Base-by-base conservation (phyloP, 2,888 invertebrate genomes). In the Chromoteleia sp. region DNA sequence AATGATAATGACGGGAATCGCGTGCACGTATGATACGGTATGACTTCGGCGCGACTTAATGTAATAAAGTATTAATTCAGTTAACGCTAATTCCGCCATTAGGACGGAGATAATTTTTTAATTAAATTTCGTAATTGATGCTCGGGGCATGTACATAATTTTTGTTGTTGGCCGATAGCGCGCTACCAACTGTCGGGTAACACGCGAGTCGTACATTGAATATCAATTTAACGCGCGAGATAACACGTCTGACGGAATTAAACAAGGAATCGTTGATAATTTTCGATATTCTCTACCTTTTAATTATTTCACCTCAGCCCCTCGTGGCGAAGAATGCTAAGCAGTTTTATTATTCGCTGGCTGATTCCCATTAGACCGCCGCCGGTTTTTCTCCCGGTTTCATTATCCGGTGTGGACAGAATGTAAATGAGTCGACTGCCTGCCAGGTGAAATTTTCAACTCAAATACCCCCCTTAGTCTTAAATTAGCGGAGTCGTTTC, bases 331-430 rank as follows among this genome's bases (percentile, higher is more conserved):
- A 88, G 89, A 90, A 90, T 90, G 89, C 90, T 88, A 89, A 90
- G 90, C 90, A 90, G 89, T 90, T 90, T 90, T 89, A 89, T 90
- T 90, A 90, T 89, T 90, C 89, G 89, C 88, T 85, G 86, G 88
- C 88, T 88, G 90, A 90, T 90, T 90, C 89, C 90, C 88, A 88
- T 89, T 89, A 89, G 89, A 90, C 88, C 87, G 87, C 89, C 86
- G 88, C 86, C 88, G 87, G 89, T 89, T 90, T 89, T 88, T 89
- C 89, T 87, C 88, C 86, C 86, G 87, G 90, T 89, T 89, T 90
- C 90, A 89, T 90, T 90, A 90, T 88, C 89, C 90, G 84, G 84
- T 83, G 88, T 86, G 90, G 89, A 89, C 88, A 87, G 90, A 89
- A 90, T 90, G 89, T 86, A 89, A 90, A 90, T 89, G 89, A 90